Conservation (phyloP, 1,140 invertebrate species). For the Drosophila yakuba region DNA sequence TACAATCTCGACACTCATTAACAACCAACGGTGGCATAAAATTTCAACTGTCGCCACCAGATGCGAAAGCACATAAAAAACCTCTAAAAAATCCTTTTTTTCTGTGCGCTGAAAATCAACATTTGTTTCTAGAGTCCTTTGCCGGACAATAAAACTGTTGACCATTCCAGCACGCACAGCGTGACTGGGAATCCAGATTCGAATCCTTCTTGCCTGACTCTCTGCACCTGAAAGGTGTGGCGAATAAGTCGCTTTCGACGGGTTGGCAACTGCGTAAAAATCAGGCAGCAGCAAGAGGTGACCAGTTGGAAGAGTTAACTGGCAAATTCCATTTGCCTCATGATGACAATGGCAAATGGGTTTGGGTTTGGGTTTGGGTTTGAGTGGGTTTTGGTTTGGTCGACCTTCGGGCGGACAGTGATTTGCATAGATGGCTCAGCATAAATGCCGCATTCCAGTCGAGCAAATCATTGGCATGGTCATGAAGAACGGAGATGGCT, state of each 20-base stretch:
- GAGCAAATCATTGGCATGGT: slow-evolving; percentile 57
- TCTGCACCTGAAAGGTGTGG: slow-evolving; percentile 46
- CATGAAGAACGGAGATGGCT: background rate
- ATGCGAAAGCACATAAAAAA: slow-evolving; percentile 36
- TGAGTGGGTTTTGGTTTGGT: background rate
- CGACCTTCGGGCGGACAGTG: slow-evolving; percentile 23
- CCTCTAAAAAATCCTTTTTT: slow-evolving; percentile 37
- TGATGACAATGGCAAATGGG: slow-evolving; percentile 46
- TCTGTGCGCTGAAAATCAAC: slow-evolving; percentile 43
- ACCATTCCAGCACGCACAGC: slow-evolving; percentile 48
- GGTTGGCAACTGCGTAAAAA: slow-evolving; percentile 14
- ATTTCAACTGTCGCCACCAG: slow-evolving; percentile 29
- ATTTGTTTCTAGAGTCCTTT: slow-evolving; percentile 43
- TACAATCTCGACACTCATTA: slow-evolving; percentile 26
- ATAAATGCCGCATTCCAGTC: slow-evolving; percentile 38
- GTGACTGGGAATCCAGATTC: slow-evolving; percentile 44
- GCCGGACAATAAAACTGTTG: slow-evolving; percentile 59
- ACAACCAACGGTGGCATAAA: slow-evolving; percentile 23
- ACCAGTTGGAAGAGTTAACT: slow-evolving; percentile 59
- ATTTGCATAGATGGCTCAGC: slow-evolving; percentile 70
- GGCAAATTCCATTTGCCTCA: slow-evolving; percentile 52
- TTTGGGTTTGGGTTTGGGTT: background rate
- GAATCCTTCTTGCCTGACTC: slow-evolving; percentile 41
- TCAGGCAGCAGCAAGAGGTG: slow-evolving; percentile 14
- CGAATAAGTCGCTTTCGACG: slow-evolving; percentile 40